Base-by-base conservation (phyloP, 1,140 invertebrate genomes). In the Ylistrum balloti region DNA sequence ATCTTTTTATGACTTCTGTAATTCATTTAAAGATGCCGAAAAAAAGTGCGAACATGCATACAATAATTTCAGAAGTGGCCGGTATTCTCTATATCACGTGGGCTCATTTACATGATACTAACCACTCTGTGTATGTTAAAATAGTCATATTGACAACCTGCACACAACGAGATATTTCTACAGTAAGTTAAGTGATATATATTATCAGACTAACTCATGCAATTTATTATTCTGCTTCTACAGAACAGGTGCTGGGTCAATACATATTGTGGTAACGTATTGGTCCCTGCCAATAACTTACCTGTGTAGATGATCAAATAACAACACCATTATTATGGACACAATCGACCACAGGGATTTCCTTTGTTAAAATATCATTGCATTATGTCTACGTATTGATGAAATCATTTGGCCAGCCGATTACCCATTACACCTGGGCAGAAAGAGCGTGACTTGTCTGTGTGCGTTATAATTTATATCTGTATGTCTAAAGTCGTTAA, bases 161-260 rank as follows among this genome's bases (percentile, higher is more conserved):
- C n/a, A n/a, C n/a, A n/a, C n/a, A n/a, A n/a, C n/a, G n/a, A n/a
- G n/a, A n/a, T n/a, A n/a, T n/a, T n/a, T n/a, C n/a, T n/a, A n/a
- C n/a, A n/a, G n/a, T n/a, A n/a, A n/a, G n/a, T n/a, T n/a, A n/a
- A n/a, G n/a, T n/a, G n/a, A n/a, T n/a, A n/a, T n/a, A n/a, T n/a
- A n/a, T n/a, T n/a, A n/a, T n/a, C n/a, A n/a, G n/a, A n/a, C n/a
- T n/a, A n/a, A n/a, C n/a, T n/a, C n/a, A n/a, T n/a, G n/a, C n/a
- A n/a, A 38, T 38, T 7, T 38, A 38, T 38, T 38, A 38, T 38
- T 7, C 35, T 45, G 17, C 7, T 9, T 5, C 56, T n/a, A 74
- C 5, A 74, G 56, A 74, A 74, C 56, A 74, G 56, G 56, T 74
- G 56, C 56, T 28, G n/a, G 56, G 56, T n/a, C 56, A 74, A 28